These are phyloP conservation scores for Hexactinellida sp. DNA, from an alignment of 37 sponge, comb jelly and placozoan species.

Conservation along the genomic window DNA sequence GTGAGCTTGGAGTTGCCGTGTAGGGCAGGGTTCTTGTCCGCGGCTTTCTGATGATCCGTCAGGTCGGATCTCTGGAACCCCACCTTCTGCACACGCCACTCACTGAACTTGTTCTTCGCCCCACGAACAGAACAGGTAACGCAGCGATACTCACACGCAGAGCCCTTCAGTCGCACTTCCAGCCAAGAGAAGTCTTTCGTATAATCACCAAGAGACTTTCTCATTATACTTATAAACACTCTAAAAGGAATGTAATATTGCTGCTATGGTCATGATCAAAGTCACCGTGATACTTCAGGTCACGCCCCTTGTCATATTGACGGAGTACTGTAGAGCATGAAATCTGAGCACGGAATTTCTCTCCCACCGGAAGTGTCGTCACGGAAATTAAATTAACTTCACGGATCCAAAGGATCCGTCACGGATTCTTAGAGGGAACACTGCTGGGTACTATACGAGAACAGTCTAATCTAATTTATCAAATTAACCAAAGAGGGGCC, in stretches of 20 bases:
- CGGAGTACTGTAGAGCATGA: background rate
- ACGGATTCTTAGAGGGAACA: no score
- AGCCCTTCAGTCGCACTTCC: background rate
- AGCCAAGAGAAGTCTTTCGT: background rate
- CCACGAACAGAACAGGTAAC: background rate
- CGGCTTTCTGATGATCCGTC: slow-evolving; percentile 18
- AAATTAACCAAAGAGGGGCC: no score
- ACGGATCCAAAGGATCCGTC: no score
- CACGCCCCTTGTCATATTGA: background rate
- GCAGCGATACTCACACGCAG: background rate
- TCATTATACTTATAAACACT: background rate
- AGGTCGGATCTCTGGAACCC: background rate
- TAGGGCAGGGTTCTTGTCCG: background rate
- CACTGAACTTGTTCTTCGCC: background rate
- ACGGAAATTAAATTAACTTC: no score
- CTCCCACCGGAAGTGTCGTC: no score
- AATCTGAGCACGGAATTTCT: no score
- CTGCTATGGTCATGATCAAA: background rate
- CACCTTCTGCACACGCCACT: background rate
- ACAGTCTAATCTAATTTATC: no score
- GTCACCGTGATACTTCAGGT: background rate
- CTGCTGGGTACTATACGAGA: no score
- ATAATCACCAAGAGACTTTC: background rate
- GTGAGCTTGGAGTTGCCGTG: background rate
- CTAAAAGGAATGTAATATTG: background rate